Evolutionary conservation across 2,888 invertebrate species (phyloP).

Genomic region (Drosophila melanosoma): DNA sequence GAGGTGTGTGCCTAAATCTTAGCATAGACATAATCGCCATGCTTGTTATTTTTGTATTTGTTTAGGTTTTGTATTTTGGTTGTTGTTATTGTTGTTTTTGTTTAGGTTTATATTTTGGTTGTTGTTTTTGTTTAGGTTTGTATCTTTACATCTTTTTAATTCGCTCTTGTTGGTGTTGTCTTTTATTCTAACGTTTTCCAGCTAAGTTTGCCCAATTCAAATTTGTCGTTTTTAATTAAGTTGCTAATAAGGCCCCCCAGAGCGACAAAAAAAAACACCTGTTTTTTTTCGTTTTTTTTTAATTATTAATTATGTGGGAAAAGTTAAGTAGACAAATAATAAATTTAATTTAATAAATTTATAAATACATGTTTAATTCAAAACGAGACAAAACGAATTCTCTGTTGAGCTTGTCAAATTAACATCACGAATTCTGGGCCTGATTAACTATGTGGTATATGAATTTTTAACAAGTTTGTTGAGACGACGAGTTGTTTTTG

Average conservation of each 20-base stretch:
- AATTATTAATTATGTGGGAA: conserved; percentile 40
- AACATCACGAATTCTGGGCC: conserved; percentile 19
- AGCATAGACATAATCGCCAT: conserved; percentile 42
- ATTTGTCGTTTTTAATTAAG: conserved; percentile 29
- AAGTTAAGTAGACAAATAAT: conserved; percentile 26
- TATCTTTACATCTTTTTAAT: conserved; percentile 22
- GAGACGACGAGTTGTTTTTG: background rate
- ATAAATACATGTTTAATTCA: conserved; percentile 12
- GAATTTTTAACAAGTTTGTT: conserved; percentile 5
- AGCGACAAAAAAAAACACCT: background rate
- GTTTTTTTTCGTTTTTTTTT: background rate
- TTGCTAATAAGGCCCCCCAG: conserved; percentile 24
- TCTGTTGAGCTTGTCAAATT: conserved; percentile 1
- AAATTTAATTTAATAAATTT: conserved; percentile 27
- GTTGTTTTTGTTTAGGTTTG: conserved; percentile 22
- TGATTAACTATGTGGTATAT: conserved; percentile 6
- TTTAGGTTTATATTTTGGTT: conserved; percentile 34
- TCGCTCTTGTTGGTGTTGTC: conserved; percentile 51
- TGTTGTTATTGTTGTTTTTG: too few relatives aligned
- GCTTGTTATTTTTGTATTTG: conserved; percentile 32
- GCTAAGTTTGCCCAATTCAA: conserved; percentile 26
- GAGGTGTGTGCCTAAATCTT: conserved; percentile 67
- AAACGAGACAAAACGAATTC: conserved; percentile 7
- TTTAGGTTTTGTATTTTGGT: conserved; percentile 40
- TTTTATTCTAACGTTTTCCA: conserved; percentile 6